Evolutionary conservation across 2,797 vertebrate species (phyloP).

Genomic region (Alcedo quadribrachys): DNA sequence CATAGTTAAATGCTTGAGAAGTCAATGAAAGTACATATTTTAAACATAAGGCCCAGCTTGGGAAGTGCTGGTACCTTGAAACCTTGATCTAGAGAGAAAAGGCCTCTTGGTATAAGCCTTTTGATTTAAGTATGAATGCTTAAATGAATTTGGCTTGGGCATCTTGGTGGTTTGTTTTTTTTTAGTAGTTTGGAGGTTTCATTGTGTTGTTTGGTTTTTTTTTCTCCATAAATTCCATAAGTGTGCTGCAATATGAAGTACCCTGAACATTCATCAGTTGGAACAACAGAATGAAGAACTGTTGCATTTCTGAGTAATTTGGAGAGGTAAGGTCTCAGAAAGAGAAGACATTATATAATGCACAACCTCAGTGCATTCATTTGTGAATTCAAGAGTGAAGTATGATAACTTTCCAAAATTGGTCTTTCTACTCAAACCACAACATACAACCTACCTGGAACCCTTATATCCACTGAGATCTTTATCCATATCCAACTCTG

Average conservation of each 20-base stretch:
- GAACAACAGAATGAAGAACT: not conserved
- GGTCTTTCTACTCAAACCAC: not conserved
- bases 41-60: not conserved
- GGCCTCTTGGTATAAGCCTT: not conserved
- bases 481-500: slow-evolving; percentile 94
- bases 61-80: not conserved
- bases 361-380: not conserved
- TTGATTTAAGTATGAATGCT: not conserved
- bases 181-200: no score
- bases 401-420: not conserved
- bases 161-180: no score
- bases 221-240: no score
- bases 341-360: not conserved
- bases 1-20: not conserved
- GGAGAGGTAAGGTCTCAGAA: not conserved
- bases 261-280: not conserved
- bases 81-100: not conserved
- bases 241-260: not conserved
- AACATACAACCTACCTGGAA: slow-evolving; percentile 84
- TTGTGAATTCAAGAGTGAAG: not conserved
- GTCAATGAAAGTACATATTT: not conserved
- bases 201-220: no score
- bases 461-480: slow-evolving; percentile 88
- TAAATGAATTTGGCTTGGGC: no score
- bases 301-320: not conserved